These are phyloP conservation scores for Ostrea denselamellosa DNA, from an alignment of 1,140 invertebrate species.

Conservation along the genomic window DNA sequence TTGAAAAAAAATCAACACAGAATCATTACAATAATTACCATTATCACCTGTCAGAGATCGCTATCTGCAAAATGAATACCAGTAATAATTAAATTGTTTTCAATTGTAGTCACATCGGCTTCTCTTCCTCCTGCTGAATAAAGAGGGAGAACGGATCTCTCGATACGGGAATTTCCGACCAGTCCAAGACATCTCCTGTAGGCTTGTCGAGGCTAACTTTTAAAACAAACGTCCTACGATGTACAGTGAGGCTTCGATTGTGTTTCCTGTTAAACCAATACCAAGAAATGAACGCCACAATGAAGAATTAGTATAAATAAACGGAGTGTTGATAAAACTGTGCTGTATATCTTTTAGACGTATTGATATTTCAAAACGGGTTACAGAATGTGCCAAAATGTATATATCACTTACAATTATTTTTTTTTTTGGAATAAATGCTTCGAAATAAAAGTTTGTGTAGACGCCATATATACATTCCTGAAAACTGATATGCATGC, in stretches of 20 bases:
- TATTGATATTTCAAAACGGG: background rate
- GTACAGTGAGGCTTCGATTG: background rate
- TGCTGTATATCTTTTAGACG: background rate
- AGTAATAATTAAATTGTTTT: background rate
- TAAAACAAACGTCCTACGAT: background rate
- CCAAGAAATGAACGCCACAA: background rate
- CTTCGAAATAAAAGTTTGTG: too few species aligned
- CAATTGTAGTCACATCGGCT: constrained; percentile 45
- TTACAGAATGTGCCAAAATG: constrained; percentile 2
- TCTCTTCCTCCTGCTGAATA: constrained; percentile 27
- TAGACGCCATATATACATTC: too few species aligned
- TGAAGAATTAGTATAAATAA: background rate
- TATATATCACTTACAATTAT: background rate
- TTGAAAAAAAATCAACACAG: too few species aligned
- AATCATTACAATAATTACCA: too few species aligned
- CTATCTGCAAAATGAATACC: too few species aligned
- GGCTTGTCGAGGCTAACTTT: constrained; percentile 53
- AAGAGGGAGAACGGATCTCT: constrained; percentile 49
- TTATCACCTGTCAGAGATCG: too few species aligned
- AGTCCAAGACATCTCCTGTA: constrained; percentile 45
- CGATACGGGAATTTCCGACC: constrained; percentile 55
- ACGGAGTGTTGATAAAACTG: background rate
- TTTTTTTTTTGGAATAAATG: too few species aligned
- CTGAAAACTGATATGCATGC: too few species aligned
- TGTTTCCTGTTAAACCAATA: background rate